A percentile compares a stretch with the other conserved stretches of the same genome.
phyloP scores from a whole-genome alignment of 2,797 vertebrate genomes.

The Malurus leucopterus region DNA sequence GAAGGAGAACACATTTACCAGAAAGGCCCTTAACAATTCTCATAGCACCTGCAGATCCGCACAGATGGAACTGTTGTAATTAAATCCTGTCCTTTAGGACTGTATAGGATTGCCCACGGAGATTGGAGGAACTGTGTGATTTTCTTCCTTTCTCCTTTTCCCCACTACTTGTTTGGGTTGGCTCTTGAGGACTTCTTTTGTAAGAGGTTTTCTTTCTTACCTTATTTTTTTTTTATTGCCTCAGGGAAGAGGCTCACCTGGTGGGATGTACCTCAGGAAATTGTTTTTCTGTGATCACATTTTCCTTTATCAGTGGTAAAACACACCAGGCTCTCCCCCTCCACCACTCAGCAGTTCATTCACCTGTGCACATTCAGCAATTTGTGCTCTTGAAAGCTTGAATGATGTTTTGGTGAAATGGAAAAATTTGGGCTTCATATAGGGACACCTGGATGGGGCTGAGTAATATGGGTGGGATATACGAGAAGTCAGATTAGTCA shows the following conservation, averaged over 20 bases:
- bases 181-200: not conserved
- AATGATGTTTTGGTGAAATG: not conserved
- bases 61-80: not conserved
- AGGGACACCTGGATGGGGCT: not conserved
- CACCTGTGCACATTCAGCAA: not conserved
- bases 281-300: not conserved
- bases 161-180: not conserved
- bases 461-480: not conserved
- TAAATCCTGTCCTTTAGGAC: conserved; percentile 27
- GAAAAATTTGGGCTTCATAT: not conserved
- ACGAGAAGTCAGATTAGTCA: not conserved
- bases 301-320: not conserved
- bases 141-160: not conserved
- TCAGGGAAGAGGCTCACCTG: not conserved
- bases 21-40: not conserved
- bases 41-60: not conserved
- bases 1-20: not conserved
- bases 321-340: not conserved
- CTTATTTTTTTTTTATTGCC: not conserved
- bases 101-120: not conserved
- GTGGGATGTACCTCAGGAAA: not conserved
- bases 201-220: not conserved
- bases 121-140: not conserved
- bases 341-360: not conserved
- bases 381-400: not conserved